phyloP scores from a whole-genome alignment of 2,113 vertebrate genomes.

The Bufo bufo region DNA sequence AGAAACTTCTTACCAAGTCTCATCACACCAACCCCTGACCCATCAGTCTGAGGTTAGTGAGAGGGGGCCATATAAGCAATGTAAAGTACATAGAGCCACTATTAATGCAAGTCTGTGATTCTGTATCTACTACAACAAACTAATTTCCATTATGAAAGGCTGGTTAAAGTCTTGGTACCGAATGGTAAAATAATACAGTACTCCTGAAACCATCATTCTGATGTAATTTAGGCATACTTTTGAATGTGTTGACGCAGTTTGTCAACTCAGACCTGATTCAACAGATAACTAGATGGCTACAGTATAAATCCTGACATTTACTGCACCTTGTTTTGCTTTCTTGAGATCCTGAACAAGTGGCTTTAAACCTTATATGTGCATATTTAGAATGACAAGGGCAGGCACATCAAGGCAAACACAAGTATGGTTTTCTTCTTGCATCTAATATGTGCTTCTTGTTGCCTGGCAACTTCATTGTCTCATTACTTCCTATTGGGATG shows the following conservation, averaged over 20 bases:
- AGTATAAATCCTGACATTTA: neutral
- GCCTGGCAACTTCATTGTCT: conserved; percentile 19
- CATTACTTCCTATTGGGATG: neutral
- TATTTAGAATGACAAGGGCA: neutral
- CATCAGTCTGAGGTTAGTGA: too few relatives aligned
- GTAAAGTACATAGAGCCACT: too few relatives aligned
- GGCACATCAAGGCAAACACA: neutral
- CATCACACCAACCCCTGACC: too few relatives aligned
- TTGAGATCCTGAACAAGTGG: neutral
- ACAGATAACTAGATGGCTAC: neutral
- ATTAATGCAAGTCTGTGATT: too few relatives aligned
- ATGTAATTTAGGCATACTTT: neutral
- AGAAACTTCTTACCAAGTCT: too few relatives aligned
- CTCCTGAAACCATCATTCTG: neutral
- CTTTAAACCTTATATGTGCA: neutral
- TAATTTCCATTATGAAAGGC: neutral
- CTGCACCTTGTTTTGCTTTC: neutral
- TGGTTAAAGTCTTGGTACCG: neutral
- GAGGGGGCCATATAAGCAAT: too few relatives aligned
- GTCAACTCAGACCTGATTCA: neutral
- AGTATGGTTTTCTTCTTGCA: neutral
- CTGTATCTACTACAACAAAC: too few relatives aligned
- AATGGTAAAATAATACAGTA: neutral
- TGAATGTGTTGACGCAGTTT: neutral
- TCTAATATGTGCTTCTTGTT: conserved; percentile 1